Evolutionary conservation across 2,888 invertebrate genomes (phyloP), one percentile per base, ranked within the genome.

Genomic region (Mamestra brassicae): DNA sequence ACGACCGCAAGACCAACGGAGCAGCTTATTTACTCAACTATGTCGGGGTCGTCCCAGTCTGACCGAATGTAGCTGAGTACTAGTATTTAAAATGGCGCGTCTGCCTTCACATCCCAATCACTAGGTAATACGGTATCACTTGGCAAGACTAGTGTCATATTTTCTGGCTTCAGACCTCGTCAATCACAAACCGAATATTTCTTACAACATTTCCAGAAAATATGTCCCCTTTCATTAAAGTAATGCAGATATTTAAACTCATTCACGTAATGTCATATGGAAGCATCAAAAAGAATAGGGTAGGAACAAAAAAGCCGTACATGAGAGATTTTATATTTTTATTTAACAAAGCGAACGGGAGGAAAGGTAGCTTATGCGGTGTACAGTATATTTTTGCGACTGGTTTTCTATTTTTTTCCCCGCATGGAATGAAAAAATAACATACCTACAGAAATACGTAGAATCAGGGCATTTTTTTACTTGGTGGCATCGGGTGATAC

Each of bases 251-350:
- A 65, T 78, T 82, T 71, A 61, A 66, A 76, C 66, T 80, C 71
- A 69, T 80, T 71, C 74, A 42, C 50, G 55, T 79, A 69, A 82
- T 76, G 79, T 77, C 76, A 58, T 54, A 62, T 72, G 72, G 75
- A 80, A 69, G 81, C 61, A 74, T 71, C 8, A 76, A 63, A 76
- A 82, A 74, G 70, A 82, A 80, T 71, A 58, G 10, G 47, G 45
- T 52, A 52, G 1, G 42, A 78, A 65, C 70, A 81, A 74, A 81
- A 78, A 67, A 52, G 17, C 36, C 38, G 42, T 50, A 72, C 68
- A 78, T 71, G 74, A 71, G 64, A 64, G 57, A 45, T 81, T 81
- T 65, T 74, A 65, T 73, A 62, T 80, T 83, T 82, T 83, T 80
- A 81, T 82, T 76, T 68, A 76, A 72, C 76, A 76, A 82, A 71